These are phyloP conservation scores for Digitonthophagus gazella DNA, from an alignment of 2,888 invertebrate genomes.

Conservation along the genomic window DNA sequence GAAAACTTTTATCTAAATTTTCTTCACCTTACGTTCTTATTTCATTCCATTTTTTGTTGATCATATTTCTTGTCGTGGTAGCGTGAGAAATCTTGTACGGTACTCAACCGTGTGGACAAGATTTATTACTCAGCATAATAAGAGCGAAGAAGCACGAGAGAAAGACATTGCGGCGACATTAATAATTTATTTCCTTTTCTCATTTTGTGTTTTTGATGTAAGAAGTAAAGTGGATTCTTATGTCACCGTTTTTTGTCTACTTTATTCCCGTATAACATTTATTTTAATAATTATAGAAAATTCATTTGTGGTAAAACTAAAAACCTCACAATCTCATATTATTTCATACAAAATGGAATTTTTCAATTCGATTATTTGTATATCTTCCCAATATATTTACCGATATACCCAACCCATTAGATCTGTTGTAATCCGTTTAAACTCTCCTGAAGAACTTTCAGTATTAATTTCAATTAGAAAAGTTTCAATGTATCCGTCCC, in stretches of 20 bases:
- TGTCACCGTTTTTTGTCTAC: background rate
- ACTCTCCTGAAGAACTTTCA: no score
- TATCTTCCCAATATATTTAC: no score
- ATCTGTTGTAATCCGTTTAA: no score
- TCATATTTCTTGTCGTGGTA: background rate
- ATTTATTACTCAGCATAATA: background rate
- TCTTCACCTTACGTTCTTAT: no score
- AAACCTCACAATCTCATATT: no score
- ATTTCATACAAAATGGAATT: no score
- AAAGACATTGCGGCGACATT: background rate
- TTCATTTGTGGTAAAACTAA: background rate
- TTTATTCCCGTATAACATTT: background rate
- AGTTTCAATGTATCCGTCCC: no score
- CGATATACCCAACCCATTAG: no score
- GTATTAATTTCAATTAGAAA: no score
- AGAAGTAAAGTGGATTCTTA: background rate
- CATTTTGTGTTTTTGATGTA: background rate
- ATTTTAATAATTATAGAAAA: background rate
- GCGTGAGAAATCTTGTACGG: background rate
- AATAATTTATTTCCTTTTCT: background rate
- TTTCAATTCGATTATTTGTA: no score
- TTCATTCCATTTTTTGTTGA: no score
- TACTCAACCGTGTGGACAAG: background rate
- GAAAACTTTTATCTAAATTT: no score
- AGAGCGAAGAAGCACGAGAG: background rate